Evolutionary conservation across 2,888 invertebrate genomes (phyloP).

Genomic region (Drosophila limbata): DNA sequence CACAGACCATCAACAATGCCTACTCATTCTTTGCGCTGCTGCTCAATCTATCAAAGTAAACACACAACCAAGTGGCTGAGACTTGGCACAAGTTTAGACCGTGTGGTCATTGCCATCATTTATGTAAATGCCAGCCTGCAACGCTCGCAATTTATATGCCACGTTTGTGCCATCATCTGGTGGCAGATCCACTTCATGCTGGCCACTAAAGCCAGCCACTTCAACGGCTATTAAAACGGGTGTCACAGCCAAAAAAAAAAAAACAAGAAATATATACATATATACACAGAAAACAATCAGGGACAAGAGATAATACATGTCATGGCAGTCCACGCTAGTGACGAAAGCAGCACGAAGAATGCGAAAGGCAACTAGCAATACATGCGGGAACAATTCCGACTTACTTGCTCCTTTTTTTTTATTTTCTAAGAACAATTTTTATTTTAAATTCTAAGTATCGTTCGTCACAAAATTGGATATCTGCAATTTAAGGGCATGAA

Average conservation of each 20-base stretch:
- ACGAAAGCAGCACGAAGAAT: no score
- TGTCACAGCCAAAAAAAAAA: constrained; percentile 57
- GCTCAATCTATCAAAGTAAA: constrained; percentile 71
- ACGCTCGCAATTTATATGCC: constrained; percentile 13
- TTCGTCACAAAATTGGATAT: no score
- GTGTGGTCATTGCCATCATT: constrained; percentile 7
- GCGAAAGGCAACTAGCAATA: no score
- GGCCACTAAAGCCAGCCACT: constrained; percentile 45
- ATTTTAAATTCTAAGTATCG: no score
- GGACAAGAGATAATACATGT: no score
- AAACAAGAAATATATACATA: neutral
- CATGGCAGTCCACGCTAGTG: no score
- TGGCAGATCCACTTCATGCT: constrained; percentile 9
- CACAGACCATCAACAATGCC: constrained; percentile 76
- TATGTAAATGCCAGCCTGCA: constrained; percentile 21
- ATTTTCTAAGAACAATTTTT: no score
- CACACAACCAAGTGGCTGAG: neutral
- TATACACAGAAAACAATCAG: no score
- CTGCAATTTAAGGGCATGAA: no score
- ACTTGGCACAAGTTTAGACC: neutral
- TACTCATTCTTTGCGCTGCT: constrained; percentile 81
- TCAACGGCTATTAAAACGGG: constrained; percentile 63
- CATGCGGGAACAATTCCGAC: no score
- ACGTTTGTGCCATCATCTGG: constrained; percentile 24
- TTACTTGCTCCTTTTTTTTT: no score